Percentiles rank a stretch among this genome's conserved stretches.
Evolutionary conservation across 2,888 invertebrate species (phyloP).

Genomic region (Drosophila nigricruria): DNA sequence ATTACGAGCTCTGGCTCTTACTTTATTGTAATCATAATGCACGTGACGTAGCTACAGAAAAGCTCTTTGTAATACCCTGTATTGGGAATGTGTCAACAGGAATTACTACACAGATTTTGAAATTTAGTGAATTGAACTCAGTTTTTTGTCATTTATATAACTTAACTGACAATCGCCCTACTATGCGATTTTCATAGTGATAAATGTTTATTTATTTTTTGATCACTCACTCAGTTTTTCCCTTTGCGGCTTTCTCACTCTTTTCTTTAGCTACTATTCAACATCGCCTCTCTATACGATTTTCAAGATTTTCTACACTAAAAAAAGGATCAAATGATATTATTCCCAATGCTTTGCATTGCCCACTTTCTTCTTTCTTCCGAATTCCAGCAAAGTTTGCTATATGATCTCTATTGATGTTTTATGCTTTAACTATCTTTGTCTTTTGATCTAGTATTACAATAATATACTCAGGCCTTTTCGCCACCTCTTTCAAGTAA

Average conservation of each 20-base stretch:
- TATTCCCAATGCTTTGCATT: neutral
- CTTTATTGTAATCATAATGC: slow-evolving; percentile 41
- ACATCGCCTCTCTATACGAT: neutral
- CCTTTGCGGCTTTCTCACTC: too few species aligned
- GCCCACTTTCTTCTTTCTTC: neutral
- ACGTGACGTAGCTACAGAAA: slow-evolving; percentile 34
- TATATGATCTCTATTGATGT: too few species aligned
- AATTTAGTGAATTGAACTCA: neutral
- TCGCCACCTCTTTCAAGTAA: neutral
- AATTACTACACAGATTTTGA: neutral
- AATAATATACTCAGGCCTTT: neutral
- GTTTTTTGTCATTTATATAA: too few species aligned
- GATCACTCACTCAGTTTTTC: too few species aligned
- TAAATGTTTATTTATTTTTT: neutral
- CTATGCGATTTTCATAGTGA: neutral
- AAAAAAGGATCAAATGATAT: neutral
- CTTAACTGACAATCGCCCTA: neutral
- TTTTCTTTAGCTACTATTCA: neutral
- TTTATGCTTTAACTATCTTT: too few species aligned
- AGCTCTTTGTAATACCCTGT: slow-evolving; percentile 11
- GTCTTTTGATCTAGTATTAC: neutral
- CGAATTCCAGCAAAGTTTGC: neutral
- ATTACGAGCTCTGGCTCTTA: slow-evolving; percentile 7
- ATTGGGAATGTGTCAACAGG: neutral
- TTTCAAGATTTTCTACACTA: neutral